phyloP scores from a whole-genome alignment of 2,888 invertebrate genomes.

The Mesochorus sp. region DNA sequence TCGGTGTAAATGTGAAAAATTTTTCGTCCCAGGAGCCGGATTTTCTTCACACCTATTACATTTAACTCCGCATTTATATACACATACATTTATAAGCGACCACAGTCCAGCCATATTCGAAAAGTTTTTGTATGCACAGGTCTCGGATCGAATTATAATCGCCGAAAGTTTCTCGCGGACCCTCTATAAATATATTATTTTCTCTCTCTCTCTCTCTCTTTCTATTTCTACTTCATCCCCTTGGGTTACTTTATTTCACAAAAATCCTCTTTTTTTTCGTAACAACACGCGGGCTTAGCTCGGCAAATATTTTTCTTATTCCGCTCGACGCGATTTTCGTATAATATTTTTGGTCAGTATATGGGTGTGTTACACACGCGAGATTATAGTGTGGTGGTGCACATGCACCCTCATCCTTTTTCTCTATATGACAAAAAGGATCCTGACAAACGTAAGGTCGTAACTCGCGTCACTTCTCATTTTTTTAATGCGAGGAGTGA shows the following conservation, averaged over 20 bases:
- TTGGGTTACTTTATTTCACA: slow-evolving; percentile 18
- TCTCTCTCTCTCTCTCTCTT: slow-evolving; percentile 45
- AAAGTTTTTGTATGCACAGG: slow-evolving; percentile 53
- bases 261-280: slow-evolving; percentile 39
- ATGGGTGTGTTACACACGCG: background rate
- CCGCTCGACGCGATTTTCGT: slow-evolving; percentile 22
- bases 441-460: background rate
- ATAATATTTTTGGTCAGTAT: slow-evolving; percentile 20
- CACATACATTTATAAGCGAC: background rate
- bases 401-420: background rate
- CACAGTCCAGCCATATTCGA: slow-evolving; percentile 15
- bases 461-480: background rate
- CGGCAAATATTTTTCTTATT: slow-evolving; percentile 55
- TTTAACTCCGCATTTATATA: too few species aligned
- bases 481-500: background rate
- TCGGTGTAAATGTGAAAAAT: slow-evolving; percentile 44
- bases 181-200: slow-evolving; percentile 61
- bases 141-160: slow-evolving; percentile 49
- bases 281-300: slow-evolving; percentile 24
- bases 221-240: slow-evolving; percentile 3
- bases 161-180: slow-evolving; percentile 48
- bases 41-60: slow-evolving; percentile 27
- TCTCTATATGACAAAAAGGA: too few species aligned
- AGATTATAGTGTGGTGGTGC: background rate
- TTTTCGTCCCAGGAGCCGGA: slow-evolving; percentile 18